phyloP scores from a whole-genome alignment of 2,113 vertebrate genomes.

The Arenaria interpres region DNA sequence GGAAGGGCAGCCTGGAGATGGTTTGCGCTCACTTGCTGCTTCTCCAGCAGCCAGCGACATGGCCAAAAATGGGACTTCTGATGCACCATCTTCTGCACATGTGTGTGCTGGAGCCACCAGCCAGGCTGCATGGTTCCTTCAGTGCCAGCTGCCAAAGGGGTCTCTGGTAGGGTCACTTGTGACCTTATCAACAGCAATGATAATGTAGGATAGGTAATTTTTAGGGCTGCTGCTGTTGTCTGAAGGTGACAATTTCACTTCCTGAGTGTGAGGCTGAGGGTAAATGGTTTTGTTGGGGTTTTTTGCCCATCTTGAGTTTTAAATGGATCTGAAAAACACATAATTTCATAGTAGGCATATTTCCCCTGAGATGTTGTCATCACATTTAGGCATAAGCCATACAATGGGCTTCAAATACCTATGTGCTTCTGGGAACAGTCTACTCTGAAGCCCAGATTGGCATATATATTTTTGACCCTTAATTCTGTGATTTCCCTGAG shows the following conservation, averaged over 20 bases:
- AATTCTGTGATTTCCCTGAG: neutral
- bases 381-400: neutral
- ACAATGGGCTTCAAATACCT: neutral
- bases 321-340: neutral
- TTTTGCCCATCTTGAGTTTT: neutral
- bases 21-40: neutral
- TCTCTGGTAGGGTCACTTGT: neutral
- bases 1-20: constrained; percentile 12
- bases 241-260: neutral
- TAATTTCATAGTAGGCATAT: neutral
- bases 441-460: neutral
- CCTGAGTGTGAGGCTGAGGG: neutral
- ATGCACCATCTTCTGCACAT: accelerated
- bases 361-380: neutral
- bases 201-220: neutral
- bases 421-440: neutral
- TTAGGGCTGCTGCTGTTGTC: neutral
- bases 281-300: neutral
- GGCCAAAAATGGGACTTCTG: accelerated
- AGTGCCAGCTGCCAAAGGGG: neutral
- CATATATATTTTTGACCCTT: neutral
- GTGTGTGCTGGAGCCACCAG: accelerated
- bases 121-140: accelerated
- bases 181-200: neutral
- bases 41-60: neutral